A percentile compares a stretch with the other conserved stretches of the same genome.
Evolutionary conservation across 2,888 invertebrate genomes (phyloP).

Genomic region (Philereme transversata): DNA sequence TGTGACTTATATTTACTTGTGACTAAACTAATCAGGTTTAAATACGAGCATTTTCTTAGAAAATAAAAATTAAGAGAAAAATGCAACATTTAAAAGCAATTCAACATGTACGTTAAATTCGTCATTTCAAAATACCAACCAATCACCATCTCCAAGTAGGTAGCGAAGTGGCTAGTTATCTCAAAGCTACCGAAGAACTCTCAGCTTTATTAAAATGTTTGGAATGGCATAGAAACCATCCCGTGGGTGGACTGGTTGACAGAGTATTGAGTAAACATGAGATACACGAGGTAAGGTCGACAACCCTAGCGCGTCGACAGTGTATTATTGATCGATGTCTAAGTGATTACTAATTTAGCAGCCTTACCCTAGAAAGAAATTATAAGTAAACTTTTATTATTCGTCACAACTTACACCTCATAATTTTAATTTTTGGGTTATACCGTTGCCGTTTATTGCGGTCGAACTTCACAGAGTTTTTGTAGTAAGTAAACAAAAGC

Average conservation of each 20-base stretch:
- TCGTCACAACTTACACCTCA: background rate
- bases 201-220: slow-evolving; percentile 55
- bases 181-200: slow-evolving; percentile 50
- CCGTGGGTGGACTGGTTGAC: slow-evolving; percentile 80
- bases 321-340: slow-evolving; percentile 63
- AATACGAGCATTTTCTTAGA: too few species aligned
- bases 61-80: too few species aligned
- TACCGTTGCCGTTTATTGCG: slow-evolving; percentile 3
- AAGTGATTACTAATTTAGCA: slow-evolving; percentile 65
- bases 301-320: slow-evolving; percentile 58
- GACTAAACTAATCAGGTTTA: too few species aligned
- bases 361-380: slow-evolving; percentile 39
- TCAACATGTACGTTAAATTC: background rate
- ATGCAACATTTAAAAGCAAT: background rate
- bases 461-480: background rate
- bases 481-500: too few species aligned
- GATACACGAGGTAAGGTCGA: slow-evolving; percentile 65
- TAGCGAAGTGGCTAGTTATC: slow-evolving; percentile 27
- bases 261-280: slow-evolving; percentile 65
- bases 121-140: slow-evolving; percentile 2
- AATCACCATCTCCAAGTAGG: slow-evolving; percentile 11
- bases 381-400: background rate
- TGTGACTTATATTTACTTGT: too few species aligned
- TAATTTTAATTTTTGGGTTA: slow-evolving; percentile 20
- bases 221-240: slow-evolving; percentile 64